Conservation (phyloP, 2,797 vertebrate genomes). For the Erethizon dorsatum region DNA sequence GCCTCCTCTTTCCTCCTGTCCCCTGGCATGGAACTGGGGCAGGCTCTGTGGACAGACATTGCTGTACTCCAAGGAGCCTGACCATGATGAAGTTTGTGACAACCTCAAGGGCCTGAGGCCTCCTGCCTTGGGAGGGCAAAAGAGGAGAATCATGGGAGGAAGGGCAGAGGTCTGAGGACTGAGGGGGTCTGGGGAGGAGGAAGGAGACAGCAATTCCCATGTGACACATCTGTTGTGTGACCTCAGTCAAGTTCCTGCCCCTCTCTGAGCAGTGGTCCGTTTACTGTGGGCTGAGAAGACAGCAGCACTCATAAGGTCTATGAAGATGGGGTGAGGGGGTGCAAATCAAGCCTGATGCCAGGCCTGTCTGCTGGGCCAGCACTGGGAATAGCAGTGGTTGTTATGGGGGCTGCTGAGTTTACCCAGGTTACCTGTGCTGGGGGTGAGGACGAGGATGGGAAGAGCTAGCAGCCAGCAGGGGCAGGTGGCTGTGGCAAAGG, state of each 20-base stretch:
- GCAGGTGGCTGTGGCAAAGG: not conserved
- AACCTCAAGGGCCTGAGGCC: not conserved
- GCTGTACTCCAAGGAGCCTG: not conserved
- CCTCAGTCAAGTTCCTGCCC: not conserved
- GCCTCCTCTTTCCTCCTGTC: not conserved
- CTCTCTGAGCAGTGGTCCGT: not conserved
- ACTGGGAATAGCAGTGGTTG: accelerated
- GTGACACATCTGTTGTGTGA: not conserved
- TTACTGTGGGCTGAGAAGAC: not conserved
- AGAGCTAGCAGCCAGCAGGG: not conserved
- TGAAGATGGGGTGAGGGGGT: not conserved
- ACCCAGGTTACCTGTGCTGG: not conserved
- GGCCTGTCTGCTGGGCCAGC: not conserved
- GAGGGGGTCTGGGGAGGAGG: not conserved
- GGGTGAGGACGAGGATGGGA: not conserved
- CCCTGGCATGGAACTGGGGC: not conserved
- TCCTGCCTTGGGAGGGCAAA: not conserved
- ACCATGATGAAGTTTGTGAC: not conserved
- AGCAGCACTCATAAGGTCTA: not conserved
- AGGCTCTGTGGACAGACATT: not conserved
- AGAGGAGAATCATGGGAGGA: not conserved
- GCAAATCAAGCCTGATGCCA: not conserved
- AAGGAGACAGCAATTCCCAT: not conserved
- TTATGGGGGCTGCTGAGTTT: not conserved
- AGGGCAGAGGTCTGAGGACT: not conserved